Conservation (phyloP, 1,140 invertebrate genomes). For the Drosophila navojoa region DNA sequence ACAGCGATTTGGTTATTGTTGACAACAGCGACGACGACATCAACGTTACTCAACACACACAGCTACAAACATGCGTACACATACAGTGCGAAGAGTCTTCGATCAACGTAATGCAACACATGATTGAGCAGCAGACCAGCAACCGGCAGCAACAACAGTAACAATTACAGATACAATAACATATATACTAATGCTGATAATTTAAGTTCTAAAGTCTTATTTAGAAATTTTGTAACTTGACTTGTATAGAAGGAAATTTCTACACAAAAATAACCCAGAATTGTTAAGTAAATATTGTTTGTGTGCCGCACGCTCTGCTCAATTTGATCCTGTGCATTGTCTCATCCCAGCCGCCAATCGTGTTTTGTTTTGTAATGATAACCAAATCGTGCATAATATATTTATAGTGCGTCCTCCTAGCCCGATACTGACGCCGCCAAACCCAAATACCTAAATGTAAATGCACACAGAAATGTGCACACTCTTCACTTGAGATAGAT, state of each 20-base stretch:
- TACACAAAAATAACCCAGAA: constrained; percentile 48
- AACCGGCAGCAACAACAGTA: constrained; percentile 26
- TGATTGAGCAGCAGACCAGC: constrained; percentile 35
- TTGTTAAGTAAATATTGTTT: constrained; percentile 42
- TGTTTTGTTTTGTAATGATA: constrained; percentile 79
- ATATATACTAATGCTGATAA: constrained; percentile 41
- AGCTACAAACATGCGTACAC: constrained; percentile 58
- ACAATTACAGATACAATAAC: constrained; percentile 29
- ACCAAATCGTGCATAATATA: constrained; percentile 77
- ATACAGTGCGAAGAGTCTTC: constrained; percentile 43
- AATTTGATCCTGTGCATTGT: constrained; percentile 58
- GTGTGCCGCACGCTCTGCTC: constrained; percentile 51
- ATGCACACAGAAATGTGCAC: constrained; percentile 57
- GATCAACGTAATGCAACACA: constrained; percentile 41
- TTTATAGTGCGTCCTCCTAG: constrained; percentile 45
- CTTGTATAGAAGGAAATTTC: constrained; percentile 68
- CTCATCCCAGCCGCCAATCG: constrained; percentile 55
- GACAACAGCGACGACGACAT: constrained; percentile 43
- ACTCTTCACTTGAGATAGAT: constrained; percentile 40
- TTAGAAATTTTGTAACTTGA: constrained; percentile 69
- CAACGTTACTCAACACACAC: constrained; percentile 62
- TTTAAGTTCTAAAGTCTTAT: constrained; percentile 70
- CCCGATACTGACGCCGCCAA: constrained; percentile 27
- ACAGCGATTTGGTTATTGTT: constrained; percentile 84
- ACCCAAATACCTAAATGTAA: constrained; percentile 53